Percentiles rank a stretch among this genome's conserved stretches.
These are phyloP conservation scores for Zoroaster sp. DNA, from an alignment of 53 echinoderm and acorn worm species.

Conservation along the genomic window DNA sequence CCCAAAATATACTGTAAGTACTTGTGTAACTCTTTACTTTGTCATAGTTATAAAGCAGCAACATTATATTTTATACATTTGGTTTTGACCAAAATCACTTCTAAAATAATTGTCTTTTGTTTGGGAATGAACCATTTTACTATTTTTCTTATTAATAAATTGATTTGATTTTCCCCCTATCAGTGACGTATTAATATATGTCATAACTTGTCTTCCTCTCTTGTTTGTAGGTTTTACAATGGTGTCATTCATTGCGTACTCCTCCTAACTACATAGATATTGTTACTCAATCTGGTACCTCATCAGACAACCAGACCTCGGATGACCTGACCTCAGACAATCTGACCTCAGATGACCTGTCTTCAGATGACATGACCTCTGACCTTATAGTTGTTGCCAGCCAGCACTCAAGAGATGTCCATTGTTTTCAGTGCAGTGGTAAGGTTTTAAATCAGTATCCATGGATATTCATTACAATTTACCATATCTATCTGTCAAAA, in stretches of 20 bases:
- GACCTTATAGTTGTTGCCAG: conserved; percentile 31
- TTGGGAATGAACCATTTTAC: not conserved
- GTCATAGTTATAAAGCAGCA: too few species aligned
- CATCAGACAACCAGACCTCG: not conserved
- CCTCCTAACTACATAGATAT: conserved; percentile 63
- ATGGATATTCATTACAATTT: too few species aligned
- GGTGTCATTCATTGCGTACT: conserved; percentile 38
- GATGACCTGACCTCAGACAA: not conserved
- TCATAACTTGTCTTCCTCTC: not conserved
- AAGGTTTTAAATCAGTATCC: conserved; percentile 14
- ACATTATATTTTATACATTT: too few species aligned
- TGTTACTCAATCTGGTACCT: not conserved
- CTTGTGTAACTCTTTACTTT: too few species aligned
- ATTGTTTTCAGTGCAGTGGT: conserved; percentile 63
- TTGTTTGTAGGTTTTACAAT: conserved; percentile 50
- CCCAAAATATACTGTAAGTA: conserved; percentile 84
- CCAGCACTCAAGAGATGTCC: conserved; percentile 40
- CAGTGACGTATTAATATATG: not conserved
- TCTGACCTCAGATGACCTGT: not conserved
- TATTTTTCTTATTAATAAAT: not conserved
- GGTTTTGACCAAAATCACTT: too few species aligned
- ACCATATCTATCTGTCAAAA: too few species aligned
- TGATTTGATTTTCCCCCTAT: not conserved
- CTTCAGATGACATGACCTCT: not conserved
- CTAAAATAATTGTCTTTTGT: too few species aligned